Percentiles rank a stretch among this genome's conserved stretches.
Evolutionary conservation across 2,113 vertebrate species (phyloP).

Genomic region (Hemichromis elongatus): DNA sequence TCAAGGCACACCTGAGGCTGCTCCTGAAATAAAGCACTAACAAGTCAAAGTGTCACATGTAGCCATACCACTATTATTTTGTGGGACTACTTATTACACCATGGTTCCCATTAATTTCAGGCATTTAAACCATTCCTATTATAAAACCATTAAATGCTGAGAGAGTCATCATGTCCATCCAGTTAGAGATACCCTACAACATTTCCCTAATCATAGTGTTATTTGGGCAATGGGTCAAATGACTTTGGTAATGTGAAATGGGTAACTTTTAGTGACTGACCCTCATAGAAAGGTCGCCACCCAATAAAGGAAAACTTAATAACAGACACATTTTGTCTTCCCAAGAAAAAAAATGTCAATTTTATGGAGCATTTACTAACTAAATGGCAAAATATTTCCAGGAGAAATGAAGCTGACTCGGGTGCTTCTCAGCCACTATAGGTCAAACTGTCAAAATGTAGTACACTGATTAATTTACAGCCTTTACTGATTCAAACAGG

Average conservation of each 20-base stretch:
- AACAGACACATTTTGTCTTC: not conserved
- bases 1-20: conserved; percentile 6
- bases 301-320: not conserved
- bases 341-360: not conserved
- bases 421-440: not conserved
- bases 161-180: not conserved
- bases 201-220: not conserved
- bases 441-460: not conserved
- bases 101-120: not conserved
- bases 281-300: not conserved
- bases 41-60: not conserved
- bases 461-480: not conserved
- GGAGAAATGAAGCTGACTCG: not conserved
- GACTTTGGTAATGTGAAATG: not conserved
- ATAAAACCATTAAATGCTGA: not conserved
- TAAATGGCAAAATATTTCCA: not conserved
- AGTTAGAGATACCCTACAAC: not conserved
- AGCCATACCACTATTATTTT: not conserved
- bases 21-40: conserved; percentile 1
- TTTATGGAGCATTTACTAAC: not conserved
- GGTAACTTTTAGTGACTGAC: not conserved
- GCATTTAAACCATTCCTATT: not conserved
- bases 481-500: not conserved
- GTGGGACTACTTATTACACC: not conserved
- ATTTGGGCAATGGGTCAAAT: not conserved